Base-by-base conservation (phyloP, 2,797 vertebrate genomes). In the Chaunax sp. region DNA sequence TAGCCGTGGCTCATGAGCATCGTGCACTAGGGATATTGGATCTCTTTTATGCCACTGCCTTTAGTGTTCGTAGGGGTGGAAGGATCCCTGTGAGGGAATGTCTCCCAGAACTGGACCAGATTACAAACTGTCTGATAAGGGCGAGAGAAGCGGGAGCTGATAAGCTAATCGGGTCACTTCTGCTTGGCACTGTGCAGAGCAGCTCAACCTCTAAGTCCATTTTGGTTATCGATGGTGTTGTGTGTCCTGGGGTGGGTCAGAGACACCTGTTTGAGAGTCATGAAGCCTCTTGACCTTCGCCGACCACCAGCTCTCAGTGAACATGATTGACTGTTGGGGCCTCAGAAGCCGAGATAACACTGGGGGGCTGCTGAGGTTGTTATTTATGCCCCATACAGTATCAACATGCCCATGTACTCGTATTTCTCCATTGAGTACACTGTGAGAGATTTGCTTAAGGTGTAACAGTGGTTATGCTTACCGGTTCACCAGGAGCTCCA, bases 401-500 rank as follows among this genome's bases (percentile, higher is more conserved):
- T 80, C 75, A 76, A 64, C 53, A 52, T 53, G 73, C 53, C 65
- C 38, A 41, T 72, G 64, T 81, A 73, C 57, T 65, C 35, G 43
- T 70, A 64, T 74, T 81, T 72, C 70, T 81, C 38, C 77, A 60
- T 51, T 35, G 10, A 40, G 63, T n/a, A 43, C 57, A 77, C 59
- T 76, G 59, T 75, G 79, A 85, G 83, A 57, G 72, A 81, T 85
- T 86, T 72, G 75, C 84, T 85, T 85, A 69, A 80, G 83, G 81
- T 80, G 72, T 65, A 78, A 75, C 43, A 67, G 69, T 65, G 67
- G 77, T 82, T 72, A 92, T 83, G 76, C 97, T 95, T 93, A 99
- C 97, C 0, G 94, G 94, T 59, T 95, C 93, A 11, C 98, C 98
- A 0, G 97, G 96, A 19, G 95, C 95, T 63, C 97, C 97, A 45